Conservation (phyloP, 2,113 vertebrate genomes). For the Seriola quinqueradiata region DNA sequence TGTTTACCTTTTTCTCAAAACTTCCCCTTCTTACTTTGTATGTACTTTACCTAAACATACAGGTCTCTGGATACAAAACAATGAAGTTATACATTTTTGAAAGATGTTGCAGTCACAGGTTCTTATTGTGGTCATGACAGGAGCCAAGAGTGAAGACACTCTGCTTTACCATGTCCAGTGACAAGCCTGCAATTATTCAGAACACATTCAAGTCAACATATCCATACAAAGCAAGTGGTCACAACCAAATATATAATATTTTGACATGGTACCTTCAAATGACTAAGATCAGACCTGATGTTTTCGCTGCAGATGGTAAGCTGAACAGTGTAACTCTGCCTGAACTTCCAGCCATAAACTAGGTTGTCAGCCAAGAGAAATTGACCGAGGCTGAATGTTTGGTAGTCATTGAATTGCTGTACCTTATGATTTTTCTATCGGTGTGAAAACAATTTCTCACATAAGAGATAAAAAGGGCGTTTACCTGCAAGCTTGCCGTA, state of each 20-base stretch:
- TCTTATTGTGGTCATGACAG: too few species aligned
- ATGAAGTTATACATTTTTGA: too few species aligned
- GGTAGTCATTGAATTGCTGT: not conserved
- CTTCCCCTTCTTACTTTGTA: not conserved
- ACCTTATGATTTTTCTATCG: not conserved
- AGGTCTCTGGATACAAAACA: too few species aligned
- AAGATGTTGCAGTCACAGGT: too few species aligned
- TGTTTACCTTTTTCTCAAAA: not conserved
- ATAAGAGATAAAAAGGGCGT: not conserved
- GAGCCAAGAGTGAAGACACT: too few species aligned
- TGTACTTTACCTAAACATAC: not conserved
- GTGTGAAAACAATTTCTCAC: not conserved
- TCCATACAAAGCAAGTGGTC: too few species aligned
- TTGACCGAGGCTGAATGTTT: too few species aligned
- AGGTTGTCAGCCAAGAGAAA: not conserved
- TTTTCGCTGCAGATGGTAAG: not conserved
- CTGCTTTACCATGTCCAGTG: too few species aligned
- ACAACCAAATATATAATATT: not conserved
- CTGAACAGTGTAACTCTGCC: not conserved
- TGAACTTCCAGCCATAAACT: not conserved
- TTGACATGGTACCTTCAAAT: not conserved
- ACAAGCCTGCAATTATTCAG: too few species aligned
- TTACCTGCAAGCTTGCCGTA: not conserved
- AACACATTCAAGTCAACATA: too few species aligned
- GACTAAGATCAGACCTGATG: not conserved